Percentiles rank a stretch among this genome's conserved stretches.
Evolutionary conservation across 2,888 invertebrate species (phyloP).

Genomic region (Flexamia atlantica): DNA sequence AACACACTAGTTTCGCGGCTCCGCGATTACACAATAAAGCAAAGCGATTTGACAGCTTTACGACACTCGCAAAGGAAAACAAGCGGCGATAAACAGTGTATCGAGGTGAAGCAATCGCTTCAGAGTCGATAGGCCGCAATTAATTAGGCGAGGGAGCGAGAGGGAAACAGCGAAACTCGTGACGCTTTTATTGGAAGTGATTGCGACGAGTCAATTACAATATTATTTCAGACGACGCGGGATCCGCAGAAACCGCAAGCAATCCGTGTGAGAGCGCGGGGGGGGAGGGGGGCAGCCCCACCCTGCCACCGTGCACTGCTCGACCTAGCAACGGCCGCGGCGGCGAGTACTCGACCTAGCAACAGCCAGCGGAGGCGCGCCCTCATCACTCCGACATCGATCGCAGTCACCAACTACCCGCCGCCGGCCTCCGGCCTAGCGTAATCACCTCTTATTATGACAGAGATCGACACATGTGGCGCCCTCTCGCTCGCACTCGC

Average conservation of each 20-base stretch:
- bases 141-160: slow-evolving; percentile 44
- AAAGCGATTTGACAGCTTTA: slow-evolving; percentile 10
- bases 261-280: not conserved
- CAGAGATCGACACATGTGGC: slow-evolving; percentile 52
- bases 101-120: slow-evolving; percentile 33
- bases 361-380: slow-evolving; percentile 49
- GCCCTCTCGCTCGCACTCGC: not conserved
- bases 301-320: slow-evolving; percentile 36
- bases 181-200: slow-evolving; percentile 48
- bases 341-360: slow-evolving; percentile 53
- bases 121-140: slow-evolving; percentile 49
- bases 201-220: slow-evolving; percentile 56
- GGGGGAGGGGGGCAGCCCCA: slow-evolving; percentile 6
- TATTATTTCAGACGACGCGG: slow-evolving; percentile 45
- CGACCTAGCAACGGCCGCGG: slow-evolving; percentile 43
- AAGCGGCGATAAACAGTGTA: slow-evolving; percentile 30
- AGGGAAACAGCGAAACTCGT: not conserved
- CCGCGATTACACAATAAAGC: slow-evolving; percentile 1
- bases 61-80: not conserved
- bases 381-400: slow-evolving; percentile 56
- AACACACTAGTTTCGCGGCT: not conserved
- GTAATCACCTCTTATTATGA: slow-evolving; percentile 58
- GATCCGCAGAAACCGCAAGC: slow-evolving; percentile 1
- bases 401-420: slow-evolving; percentile 34
- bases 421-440: slow-evolving; percentile 1